Evolutionary conservation across 2,113 vertebrate species (phyloP), one percentile per base, ranked within the genome.

Genomic region (Siniperca chuatsi): DNA sequence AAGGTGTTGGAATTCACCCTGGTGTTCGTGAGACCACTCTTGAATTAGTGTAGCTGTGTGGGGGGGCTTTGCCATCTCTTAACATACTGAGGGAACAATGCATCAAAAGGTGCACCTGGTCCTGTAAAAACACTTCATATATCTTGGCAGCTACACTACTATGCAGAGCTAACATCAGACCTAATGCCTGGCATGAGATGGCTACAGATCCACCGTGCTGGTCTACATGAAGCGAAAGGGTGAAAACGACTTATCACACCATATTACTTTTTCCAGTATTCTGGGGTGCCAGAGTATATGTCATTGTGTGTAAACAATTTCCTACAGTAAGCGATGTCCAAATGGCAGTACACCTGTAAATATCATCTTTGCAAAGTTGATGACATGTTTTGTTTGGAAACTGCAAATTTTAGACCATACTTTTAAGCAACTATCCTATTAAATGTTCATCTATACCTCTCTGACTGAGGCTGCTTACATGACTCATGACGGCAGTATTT

Each of bases 61-160:
- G 48, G 57, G 76, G 64, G 64, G 9, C 48, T 80, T 83, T 89
- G 82, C 80, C 83, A 78, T 85, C 69, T 87, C 81, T 84, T 86
- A 81, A 87, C 50, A 72, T 79, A 23, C 33, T 44, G 20, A 55
- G 48, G 66, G 79, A 87, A 83, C 89, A 82, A 89, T 86, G 46
- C 82, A 81, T 87, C 85, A 81, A 86, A 92, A 86, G 57, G 77
- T 80, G 79, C 90, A 89, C 83, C 89, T 93, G 90, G 86, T 75
- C 29, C 73, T 83, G 69, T 68, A 67, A 85, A 87, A 89, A 46
- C 3, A 7, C 84, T 75, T 92, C 78, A 83, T 78, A 79, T 83
- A 67, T 80, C 81, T 89, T 84, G 84, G 62, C 64, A 0, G 57
- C 81, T 55, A 66, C 68, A 64, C 72, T 21, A 2, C 46, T 52